These are phyloP conservation scores for Hetaerina titia DNA, from an alignment of 2,888 invertebrate species.

Conservation along the genomic window DNA sequence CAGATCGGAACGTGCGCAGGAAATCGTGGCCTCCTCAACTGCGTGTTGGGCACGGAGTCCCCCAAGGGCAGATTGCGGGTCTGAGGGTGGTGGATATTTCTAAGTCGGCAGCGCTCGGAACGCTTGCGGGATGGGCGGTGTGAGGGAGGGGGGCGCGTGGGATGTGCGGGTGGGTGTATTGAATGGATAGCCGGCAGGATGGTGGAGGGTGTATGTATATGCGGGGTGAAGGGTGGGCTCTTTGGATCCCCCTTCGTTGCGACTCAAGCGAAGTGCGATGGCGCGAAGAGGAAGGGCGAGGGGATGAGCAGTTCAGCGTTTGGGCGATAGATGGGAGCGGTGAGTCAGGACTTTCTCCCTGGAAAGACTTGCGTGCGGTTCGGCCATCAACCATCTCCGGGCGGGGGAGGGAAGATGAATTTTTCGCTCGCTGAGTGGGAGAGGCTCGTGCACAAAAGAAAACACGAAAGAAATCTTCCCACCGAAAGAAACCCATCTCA, in stretches of 20 bases:
- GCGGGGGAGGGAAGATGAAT: neutral
- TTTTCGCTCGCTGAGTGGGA: neutral
- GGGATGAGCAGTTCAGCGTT: slow-evolving; percentile 12
- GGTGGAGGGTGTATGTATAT: neutral
- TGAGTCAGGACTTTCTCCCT: neutral
- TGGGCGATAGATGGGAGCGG: slow-evolving; percentile 7
- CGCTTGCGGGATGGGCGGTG: neutral
- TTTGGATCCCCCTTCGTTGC: neutral
- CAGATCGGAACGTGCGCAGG: neutral
- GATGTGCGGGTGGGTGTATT: neutral
- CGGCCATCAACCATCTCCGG: slow-evolving; percentile 11
- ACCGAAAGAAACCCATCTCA: neutral
- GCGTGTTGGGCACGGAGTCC: neutral
- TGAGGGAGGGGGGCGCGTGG: neutral
- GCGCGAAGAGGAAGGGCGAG: neutral
- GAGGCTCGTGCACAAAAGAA: neutral
- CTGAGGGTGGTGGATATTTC: neutral
- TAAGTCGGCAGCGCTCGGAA: neutral
- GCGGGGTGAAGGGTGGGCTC: neutral
- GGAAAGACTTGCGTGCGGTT: neutral
- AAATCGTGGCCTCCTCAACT: slow-evolving; percentile 14
- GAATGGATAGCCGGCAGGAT: neutral
- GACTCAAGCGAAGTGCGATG: neutral
- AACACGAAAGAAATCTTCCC: neutral
- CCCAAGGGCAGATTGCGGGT: slow-evolving; percentile 33